Conservation (phyloP, 2,113 vertebrate genomes). For the Tetraodon nigroviridis region DNA sequence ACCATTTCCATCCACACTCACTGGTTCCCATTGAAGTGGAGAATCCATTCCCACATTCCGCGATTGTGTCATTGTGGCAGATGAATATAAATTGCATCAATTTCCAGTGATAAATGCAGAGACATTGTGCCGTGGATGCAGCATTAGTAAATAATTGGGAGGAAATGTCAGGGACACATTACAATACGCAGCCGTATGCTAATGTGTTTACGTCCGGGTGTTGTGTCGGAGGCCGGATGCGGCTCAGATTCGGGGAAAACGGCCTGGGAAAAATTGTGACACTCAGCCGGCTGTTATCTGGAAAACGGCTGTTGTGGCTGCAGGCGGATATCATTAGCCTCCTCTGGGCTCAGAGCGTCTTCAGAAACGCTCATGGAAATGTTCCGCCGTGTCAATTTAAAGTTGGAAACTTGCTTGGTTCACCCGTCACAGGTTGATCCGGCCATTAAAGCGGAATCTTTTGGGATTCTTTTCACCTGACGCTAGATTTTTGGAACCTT, state of each 20-base stretch:
- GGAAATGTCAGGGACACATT: slow-evolving; percentile 61
- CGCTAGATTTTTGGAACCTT: no score
- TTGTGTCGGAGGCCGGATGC: slow-evolving; percentile 11
- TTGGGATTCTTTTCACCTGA: no score
- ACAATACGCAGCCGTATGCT: slow-evolving; percentile 44
- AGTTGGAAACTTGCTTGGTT: neutral
- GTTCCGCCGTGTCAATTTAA: neutral
- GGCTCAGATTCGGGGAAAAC: neutral
- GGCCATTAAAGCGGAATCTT: no score
- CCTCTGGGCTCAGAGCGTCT: neutral
- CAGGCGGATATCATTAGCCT: neutral
- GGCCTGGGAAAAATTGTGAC: slow-evolving; percentile 1
- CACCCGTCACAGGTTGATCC: no score
- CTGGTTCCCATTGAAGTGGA: slow-evolving; percentile 51
- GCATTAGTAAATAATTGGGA: slow-evolving; percentile 63
- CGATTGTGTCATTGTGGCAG: slow-evolving; percentile 52
- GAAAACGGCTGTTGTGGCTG: neutral
- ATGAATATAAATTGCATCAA: slow-evolving; percentile 70
- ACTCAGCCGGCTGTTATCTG: neutral
- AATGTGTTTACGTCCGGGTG: slow-evolving; percentile 39
- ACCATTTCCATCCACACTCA: slow-evolving; percentile 46
- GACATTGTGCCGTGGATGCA: slow-evolving; percentile 57
- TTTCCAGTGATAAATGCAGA: slow-evolving; percentile 62
- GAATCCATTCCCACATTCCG: slow-evolving; percentile 51
- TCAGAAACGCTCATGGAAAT: neutral